Conservation (phyloP, 1,140 invertebrate species). For the Sitobion miscanthi region DNA sequence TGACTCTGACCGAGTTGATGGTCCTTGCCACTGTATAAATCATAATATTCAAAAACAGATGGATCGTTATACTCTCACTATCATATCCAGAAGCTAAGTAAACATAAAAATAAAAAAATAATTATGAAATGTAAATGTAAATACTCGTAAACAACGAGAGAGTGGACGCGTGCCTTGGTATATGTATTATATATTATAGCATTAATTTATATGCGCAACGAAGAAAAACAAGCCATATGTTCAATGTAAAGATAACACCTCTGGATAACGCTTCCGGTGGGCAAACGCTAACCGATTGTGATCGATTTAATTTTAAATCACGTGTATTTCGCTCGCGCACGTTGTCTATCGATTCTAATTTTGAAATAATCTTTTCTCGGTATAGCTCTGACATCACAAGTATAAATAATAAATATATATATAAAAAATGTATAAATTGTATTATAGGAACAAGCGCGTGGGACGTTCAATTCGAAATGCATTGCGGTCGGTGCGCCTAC, state of each 20-base stretch:
- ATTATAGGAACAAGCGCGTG: too few relatives aligned
- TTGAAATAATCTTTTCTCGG: not conserved
- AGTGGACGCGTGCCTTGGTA: not conserved
- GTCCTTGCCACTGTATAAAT: not conserved
- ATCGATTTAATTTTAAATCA: not conserved
- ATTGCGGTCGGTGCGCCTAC: not conserved
- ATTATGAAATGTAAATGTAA: not conserved
- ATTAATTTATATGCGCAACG: not conserved
- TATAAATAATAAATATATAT: not conserved
- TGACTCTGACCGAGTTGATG: not conserved
- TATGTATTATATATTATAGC: not conserved
- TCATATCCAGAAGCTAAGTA: not conserved
- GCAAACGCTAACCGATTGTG: not conserved
- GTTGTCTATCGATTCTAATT: not conserved
- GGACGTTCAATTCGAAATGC: not conserved
- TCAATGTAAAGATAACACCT: constrained; percentile 16
- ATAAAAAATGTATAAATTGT: too few relatives aligned
- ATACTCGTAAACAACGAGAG: not conserved
- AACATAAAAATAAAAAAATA: not conserved
- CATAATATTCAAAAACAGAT: not conserved
- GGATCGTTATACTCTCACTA: not conserved
- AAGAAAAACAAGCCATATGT: not conserved
- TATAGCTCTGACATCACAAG: not conserved
- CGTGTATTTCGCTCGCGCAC: not conserved
- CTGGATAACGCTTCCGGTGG: not conserved